A percentile compares a stretch with the other conserved stretches of the same genome.
These are phyloP conservation scores for Saxicola maurus DNA, from an alignment of 2,797 vertebrate genomes.

Conservation along the genomic window DNA sequence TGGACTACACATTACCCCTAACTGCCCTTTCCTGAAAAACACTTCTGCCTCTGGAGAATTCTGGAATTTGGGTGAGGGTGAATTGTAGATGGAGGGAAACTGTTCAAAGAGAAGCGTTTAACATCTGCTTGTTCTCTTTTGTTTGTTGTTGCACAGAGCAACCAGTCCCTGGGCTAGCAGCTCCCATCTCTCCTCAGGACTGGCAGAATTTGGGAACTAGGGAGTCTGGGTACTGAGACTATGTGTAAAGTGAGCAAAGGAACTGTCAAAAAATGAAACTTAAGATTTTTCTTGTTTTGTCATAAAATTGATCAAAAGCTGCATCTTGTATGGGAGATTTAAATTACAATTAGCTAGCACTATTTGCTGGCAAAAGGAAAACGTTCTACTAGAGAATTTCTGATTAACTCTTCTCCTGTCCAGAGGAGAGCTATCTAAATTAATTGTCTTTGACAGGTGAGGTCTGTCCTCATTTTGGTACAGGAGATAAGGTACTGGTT, in stretches of 20 bases:
- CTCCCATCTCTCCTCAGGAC: neutral
- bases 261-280: neutral
- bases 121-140: neutral
- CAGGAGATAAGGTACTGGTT: conserved; percentile 31
- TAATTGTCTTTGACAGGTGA: conserved; percentile 43
- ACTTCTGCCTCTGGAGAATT: neutral
- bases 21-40: neutral
- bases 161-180: neutral
- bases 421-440: conserved; percentile 10
- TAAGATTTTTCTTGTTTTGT: neutral
- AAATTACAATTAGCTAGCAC: neutral
- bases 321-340: neutral
- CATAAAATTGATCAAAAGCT: neutral
- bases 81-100: neutral
- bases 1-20: neutral
- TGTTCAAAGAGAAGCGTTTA: neutral
- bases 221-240: neutral
- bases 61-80: neutral
- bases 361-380: neutral
- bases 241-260: neutral
- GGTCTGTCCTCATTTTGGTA: conserved; percentile 37
- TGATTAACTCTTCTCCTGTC: conserved; percentile 36
- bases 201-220: neutral
- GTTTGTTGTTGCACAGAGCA: neutral
- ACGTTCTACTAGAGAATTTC: neutral